Conservation (phyloP, 2,797 vertebrate species). For the Sebastiscus tertius region DNA sequence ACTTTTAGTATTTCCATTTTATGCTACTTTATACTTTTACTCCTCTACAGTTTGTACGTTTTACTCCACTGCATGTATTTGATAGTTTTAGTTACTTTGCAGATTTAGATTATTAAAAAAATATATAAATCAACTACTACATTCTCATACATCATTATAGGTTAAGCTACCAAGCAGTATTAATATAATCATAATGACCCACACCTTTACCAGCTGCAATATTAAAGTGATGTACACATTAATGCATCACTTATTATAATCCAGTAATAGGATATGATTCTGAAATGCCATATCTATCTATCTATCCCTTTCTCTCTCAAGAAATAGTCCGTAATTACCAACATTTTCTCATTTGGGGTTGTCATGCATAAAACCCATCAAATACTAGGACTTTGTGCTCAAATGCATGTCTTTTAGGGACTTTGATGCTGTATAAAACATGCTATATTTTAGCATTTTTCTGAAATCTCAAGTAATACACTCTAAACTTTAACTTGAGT, state of each 20-base stretch:
- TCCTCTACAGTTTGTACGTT: not conserved
- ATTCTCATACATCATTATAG: not conserved
- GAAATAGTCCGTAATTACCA: not conserved
- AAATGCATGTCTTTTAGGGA: not conserved
- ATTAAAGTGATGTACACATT: no score
- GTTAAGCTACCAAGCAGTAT: not conserved
- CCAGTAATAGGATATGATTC: no score
- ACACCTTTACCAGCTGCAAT: no score
- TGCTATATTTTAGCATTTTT: not conserved
- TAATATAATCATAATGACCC: no score
- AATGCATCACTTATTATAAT: no score
- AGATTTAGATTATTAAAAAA: not conserved
- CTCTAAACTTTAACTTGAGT: not conserved
- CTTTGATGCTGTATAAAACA: not conserved
- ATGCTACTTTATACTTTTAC: no score
- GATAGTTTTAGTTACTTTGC: not conserved
- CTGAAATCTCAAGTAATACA: not conserved
- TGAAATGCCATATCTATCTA: no score
- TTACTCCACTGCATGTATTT: not conserved
- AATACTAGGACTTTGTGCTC: not conserved
- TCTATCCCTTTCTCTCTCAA: no score
- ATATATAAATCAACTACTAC: no score
- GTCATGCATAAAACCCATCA: not conserved
- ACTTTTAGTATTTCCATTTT: no score
- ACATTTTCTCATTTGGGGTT: not conserved